Conservation (phyloP, 2,888 invertebrate genomes). For the Mesoligia furuncula region DNA sequence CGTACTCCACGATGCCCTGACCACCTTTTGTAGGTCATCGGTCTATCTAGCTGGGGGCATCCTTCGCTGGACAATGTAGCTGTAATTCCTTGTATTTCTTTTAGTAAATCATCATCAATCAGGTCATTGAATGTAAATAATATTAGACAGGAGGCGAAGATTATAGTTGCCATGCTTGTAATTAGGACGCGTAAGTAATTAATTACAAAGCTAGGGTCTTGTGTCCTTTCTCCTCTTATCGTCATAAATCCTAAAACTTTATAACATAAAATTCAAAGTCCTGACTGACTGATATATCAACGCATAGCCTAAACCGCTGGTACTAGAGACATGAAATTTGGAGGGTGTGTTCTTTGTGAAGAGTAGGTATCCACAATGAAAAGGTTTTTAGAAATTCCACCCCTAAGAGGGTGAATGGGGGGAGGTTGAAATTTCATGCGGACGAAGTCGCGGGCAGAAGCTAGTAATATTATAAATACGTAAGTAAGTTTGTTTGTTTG, state of each 20-base stretch:
- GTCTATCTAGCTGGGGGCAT: background rate
- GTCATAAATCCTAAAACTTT: conserved; percentile 5
- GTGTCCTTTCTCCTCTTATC: conserved; percentile 32
- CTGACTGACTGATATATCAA: too few species aligned
- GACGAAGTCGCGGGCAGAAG: too few species aligned
- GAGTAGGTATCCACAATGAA: too few species aligned
- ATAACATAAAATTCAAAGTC: too few species aligned
- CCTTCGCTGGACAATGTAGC: background rate
- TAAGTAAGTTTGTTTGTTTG: too few species aligned
- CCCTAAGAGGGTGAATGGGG: too few species aligned
- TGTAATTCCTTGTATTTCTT: background rate
- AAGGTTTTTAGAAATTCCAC: too few species aligned
- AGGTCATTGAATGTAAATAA: conserved; percentile 21
- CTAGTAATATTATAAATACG: too few species aligned
- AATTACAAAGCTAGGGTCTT: conserved; percentile 25
- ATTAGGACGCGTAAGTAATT: conserved; percentile 45
- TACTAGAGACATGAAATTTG: too few species aligned
- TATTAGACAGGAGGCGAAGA: conserved; percentile 33
- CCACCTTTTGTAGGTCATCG: background rate
- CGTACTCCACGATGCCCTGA: background rate
- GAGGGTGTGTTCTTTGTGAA: too few species aligned
- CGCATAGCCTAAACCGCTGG: too few species aligned
- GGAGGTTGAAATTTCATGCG: too few species aligned
- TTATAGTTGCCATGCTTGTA: conserved; percentile 39
- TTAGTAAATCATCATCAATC: background rate